Conservation (phyloP, 2,113 vertebrate species). For the Planiliza haematocheilus region DNA sequence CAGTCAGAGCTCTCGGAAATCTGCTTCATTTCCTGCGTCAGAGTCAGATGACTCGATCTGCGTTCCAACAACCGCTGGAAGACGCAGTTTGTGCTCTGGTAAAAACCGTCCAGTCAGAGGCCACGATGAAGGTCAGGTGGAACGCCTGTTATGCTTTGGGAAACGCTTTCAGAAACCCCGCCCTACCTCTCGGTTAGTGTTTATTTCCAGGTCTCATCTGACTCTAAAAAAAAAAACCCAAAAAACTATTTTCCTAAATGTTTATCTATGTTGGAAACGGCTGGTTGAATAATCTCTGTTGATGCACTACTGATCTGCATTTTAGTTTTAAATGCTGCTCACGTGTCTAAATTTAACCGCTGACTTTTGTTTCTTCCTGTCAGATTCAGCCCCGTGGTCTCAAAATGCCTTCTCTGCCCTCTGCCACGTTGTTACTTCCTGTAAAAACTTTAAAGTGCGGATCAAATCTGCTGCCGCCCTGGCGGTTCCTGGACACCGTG, state of each 20-base stretch:
- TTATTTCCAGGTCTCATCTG: not conserved
- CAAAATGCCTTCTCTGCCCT: conserved; percentile 87
- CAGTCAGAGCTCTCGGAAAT: conserved; percentile 94
- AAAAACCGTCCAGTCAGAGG: conserved; percentile 88
- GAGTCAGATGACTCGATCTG: conserved; percentile 86
- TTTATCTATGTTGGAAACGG: too few relatives aligned
- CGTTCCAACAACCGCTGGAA: conserved; percentile 88
- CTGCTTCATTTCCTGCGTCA: conserved; percentile 93
- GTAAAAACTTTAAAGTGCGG: conserved; percentile 97
- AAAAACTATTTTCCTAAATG: not conserved
- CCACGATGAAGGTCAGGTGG: conserved; percentile 98
- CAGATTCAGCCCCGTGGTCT: conserved; percentile 91
- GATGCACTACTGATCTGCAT: not conserved
- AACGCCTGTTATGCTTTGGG: conserved; percentile 97
- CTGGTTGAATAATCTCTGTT: too few relatives aligned
- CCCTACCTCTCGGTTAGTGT: conserved; percentile 88
- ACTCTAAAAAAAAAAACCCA: too few relatives aligned
- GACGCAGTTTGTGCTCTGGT: conserved; percentile 90
- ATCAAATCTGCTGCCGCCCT: conserved; percentile 95
- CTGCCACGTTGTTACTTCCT: conserved; percentile 90
- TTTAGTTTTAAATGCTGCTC: not conserved
- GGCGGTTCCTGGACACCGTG: conserved; percentile 83
- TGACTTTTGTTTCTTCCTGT: not conserved
- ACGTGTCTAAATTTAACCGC: not conserved
- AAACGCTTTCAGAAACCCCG: conserved; percentile 94